phyloP scores from a whole-genome alignment of 2,113 vertebrate species.

The Poeciliopsis turrubarensis region DNA sequence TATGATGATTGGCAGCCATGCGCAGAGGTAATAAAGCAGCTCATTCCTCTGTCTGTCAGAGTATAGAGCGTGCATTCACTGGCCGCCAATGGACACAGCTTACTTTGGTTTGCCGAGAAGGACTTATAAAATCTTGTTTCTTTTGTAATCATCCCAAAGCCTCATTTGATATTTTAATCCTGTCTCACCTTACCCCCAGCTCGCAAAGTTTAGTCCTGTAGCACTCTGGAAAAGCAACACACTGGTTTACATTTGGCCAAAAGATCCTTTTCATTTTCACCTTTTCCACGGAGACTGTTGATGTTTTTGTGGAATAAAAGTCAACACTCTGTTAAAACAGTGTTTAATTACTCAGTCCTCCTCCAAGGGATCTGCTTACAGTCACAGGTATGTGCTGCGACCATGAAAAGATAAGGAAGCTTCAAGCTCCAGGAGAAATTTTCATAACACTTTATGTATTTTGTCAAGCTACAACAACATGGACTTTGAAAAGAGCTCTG shows the following conservation, averaged over 20 bases:
- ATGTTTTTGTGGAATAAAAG: conserved; percentile 46
- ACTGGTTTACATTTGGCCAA: conserved; percentile 53
- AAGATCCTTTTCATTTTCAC: conserved; percentile 52
- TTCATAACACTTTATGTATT: neutral
- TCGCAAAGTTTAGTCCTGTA: conserved; percentile 28
- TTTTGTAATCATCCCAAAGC: conserved; percentile 71
- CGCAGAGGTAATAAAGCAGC: conserved; percentile 64
- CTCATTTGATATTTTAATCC: conserved; percentile 69
- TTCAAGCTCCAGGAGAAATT: neutral
- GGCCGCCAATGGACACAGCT: conserved; percentile 62
- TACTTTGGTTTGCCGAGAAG: conserved; percentile 44
- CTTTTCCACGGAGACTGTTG: conserved; percentile 50
- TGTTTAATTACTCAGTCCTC: conserved; percentile 20
- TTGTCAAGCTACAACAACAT: neutral
- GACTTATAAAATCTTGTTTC: conserved; percentile 67
- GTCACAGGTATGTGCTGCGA: conserved; percentile 19
- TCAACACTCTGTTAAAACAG: conserved; percentile 50
- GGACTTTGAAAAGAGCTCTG: no score
- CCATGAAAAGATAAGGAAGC: neutral
- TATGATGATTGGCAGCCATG: conserved; percentile 62
- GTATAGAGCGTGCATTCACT: conserved; percentile 68
- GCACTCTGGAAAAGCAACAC: conserved; percentile 55
- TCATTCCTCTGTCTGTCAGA: conserved; percentile 72
- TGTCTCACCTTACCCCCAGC: conserved; percentile 49
- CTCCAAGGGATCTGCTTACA: conserved; percentile 44